phyloP scores from a whole-genome alignment of 2,797 vertebrate species.

The Malacoraja senta region DNA sequence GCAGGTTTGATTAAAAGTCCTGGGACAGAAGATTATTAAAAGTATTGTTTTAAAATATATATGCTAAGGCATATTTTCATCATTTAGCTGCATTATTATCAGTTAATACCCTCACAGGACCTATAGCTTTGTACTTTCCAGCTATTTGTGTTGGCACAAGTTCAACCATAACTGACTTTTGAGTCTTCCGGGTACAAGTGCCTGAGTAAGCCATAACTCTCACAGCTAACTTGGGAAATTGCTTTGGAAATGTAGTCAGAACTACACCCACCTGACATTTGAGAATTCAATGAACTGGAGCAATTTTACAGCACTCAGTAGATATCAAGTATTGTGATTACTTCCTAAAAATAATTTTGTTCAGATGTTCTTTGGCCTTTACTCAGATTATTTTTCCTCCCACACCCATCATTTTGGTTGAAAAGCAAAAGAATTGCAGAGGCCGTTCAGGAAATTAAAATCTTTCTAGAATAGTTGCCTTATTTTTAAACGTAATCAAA shows the following conservation, averaged over 20 bases:
- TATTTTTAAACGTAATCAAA: neutral
- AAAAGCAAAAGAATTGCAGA: too few relatives aligned
- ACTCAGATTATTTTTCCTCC: neutral
- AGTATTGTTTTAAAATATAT: neutral
- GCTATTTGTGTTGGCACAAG: too few relatives aligned
- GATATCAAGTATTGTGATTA: neutral
- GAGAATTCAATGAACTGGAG: neutral
- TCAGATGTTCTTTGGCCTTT: neutral
- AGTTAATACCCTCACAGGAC: too few relatives aligned
- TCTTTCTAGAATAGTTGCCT: neutral
- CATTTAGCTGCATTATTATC: neutral
- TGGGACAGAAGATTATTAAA: neutral
- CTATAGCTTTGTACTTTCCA: neutral
- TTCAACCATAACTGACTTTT: too few relatives aligned
- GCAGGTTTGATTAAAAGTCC: neutral
- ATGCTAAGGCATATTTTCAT: neutral
- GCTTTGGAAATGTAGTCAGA: neutral
- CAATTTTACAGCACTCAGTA: neutral
- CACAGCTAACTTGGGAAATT: neutral
- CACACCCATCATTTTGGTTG: neutral
- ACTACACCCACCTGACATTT: neutral
- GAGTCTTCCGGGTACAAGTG: neutral
- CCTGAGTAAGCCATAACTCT: neutral
- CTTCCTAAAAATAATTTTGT: neutral
- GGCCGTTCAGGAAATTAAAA: too few relatives aligned